Conservation (phyloP, 2,113 vertebrate genomes). For the Emydocephalus ijimae region DNA sequence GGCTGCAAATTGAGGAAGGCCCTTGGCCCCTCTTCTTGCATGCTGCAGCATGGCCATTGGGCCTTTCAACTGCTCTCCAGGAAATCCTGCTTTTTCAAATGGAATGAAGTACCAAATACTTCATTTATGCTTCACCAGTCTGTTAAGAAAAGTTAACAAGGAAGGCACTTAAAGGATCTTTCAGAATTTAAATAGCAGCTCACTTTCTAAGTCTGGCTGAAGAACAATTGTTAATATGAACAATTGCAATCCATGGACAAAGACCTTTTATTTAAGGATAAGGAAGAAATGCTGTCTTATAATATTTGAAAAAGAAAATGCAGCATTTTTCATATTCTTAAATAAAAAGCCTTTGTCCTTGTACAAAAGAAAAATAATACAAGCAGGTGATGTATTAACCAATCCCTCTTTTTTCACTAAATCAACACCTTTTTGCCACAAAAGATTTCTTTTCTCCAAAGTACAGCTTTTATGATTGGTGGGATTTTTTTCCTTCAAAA, state of each 20-base stretch:
- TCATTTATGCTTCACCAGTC: background rate
- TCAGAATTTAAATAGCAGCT: background rate
- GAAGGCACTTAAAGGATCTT: background rate
- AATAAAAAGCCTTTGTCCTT: constrained; percentile 19
- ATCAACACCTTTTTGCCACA: constrained; percentile 4
- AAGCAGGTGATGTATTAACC: background rate
- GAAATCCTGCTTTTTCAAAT: background rate
- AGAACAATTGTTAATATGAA: background rate
- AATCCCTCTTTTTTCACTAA: background rate
- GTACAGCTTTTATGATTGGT: background rate
- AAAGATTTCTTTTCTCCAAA: constrained; percentile 21
- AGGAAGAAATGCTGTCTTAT: background rate
- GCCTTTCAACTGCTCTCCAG: background rate
- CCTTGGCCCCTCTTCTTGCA: background rate
- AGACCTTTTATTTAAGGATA: constrained; percentile 3
- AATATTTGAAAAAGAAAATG: background rate
- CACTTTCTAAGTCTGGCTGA: background rate
- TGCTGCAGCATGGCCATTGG: background rate
- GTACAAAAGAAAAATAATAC: constrained; percentile 34
- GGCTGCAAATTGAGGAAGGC: background rate
- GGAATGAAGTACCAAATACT: background rate
- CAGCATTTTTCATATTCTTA: background rate
- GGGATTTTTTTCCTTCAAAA: background rate
- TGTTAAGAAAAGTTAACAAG: background rate
- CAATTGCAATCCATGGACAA: background rate